Conservation (phyloP, 2,797 vertebrate genomes). For the Leuciscus waleckii region DNA sequence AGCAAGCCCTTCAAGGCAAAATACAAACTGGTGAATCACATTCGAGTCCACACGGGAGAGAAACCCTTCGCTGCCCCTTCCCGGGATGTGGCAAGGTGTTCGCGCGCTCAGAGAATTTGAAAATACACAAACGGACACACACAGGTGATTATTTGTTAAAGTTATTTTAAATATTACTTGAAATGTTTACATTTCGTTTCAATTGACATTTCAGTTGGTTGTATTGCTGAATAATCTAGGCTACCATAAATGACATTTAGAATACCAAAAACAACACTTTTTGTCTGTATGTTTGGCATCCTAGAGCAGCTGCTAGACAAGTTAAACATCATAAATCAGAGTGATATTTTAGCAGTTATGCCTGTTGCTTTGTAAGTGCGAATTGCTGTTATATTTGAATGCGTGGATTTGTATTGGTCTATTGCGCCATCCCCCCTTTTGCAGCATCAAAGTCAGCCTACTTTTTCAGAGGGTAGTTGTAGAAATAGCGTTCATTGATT, state of each 20-base stretch:
- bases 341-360: background rate
- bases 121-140: conserved; percentile 91
- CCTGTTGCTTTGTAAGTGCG: conserved; percentile 13
- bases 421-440: background rate
- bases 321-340: background rate
- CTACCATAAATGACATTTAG: background rate
- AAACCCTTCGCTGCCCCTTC: conserved; percentile 91
- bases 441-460: conserved; percentile 16
- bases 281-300: background rate
- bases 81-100: conserved; percentile 90
- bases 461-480: background rate
- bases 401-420: background rate
- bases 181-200: background rate
- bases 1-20: conserved; percentile 91
- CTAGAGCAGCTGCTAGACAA: background rate
- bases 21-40: conserved; percentile 91
- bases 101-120: conserved; percentile 89
- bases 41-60: conserved; percentile 89
- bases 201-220: background rate
- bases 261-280: background rate
- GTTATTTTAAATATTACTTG: background rate
- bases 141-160: conserved; percentile 79
- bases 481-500: background rate
- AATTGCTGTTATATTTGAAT: conserved; percentile 26
- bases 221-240: background rate